Evolutionary conservation across 2,113 vertebrate species (phyloP), one percentile per base, ranked within the genome.

Genomic region (Abramis brama): DNA sequence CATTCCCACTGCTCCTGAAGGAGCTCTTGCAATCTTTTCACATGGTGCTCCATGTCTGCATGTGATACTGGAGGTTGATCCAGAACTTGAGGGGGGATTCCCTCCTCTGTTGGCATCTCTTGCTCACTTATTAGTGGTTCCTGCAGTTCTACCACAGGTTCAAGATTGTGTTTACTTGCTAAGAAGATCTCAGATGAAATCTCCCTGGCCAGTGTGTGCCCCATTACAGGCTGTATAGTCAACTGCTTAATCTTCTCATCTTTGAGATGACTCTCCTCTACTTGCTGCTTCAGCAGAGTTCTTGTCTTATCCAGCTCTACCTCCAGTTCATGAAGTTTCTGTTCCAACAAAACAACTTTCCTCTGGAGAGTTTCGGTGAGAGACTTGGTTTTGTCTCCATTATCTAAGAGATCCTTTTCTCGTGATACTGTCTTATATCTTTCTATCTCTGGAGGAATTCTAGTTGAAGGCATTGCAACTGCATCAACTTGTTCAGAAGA

Each of bases 1-100:
- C 95, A 97, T 84, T 93, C 94, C 97, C 97, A 98, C 92, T 99
- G 98, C 90, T 99, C 95, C 85, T 97, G 94, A 82, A 99, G 91
- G 13, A 99, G 97, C 79, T 93, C 94, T 90, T 97, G 96, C 89
- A 99, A 96, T 93, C 94, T 96, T 79, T 93, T 94, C 2, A 99
- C 95, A 0, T 97, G 97, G 13, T 95, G 95, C n/a, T 96, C 93
- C 0, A 94, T 88, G 15, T 93, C 93, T 33, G 93, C 94, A 23
- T 95, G 79, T 57, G 47, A 74, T 27, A 80, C 79, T 30, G 55
- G 30, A 80, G 84, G 17, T 80, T 23, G 1, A 68, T 68, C 55
- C 83, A 75, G 12, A 62, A 19, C 36, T 76, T 86, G 30, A 33
- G 27, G 45, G 19, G 45, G 55, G 70, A 52, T 84, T 73, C 19